A percentile compares a stretch with the other conserved stretches of the same genome.
phyloP scores from a whole-genome alignment of 2,113 vertebrate genomes.

The Prietella phreatophila region DNA sequence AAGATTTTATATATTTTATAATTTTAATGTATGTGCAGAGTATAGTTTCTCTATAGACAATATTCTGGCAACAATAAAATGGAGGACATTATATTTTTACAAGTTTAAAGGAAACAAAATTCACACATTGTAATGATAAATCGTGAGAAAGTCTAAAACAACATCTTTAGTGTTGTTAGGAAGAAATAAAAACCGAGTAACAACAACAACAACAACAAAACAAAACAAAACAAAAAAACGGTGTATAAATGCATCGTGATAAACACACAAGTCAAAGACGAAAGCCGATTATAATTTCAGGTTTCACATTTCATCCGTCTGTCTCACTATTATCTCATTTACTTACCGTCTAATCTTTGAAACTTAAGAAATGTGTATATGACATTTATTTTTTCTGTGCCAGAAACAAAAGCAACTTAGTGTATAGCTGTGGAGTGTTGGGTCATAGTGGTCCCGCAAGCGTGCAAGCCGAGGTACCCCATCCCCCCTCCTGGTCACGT shows the following conservation, averaged over 20 bases:
- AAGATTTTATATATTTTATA: conserved; percentile 21
- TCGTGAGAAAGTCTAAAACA: not conserved
- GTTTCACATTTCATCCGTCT: not conserved
- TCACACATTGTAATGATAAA: not conserved
- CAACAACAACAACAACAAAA: too few relatives aligned
- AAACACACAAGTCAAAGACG: conserved; percentile 1
- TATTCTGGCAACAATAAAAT: conserved; percentile 11
- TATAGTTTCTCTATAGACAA: not conserved
- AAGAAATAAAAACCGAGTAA: not conserved
- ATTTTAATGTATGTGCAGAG: conserved; percentile 23
- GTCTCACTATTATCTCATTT: not conserved
- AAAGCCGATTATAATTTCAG: conserved; percentile 7
- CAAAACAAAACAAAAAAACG: too few relatives aligned
- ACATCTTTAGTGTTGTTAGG: not conserved
- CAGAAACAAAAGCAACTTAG: conserved; percentile 42
- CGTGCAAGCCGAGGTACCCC: conserved; percentile 76
- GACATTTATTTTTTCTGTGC: not conserved
- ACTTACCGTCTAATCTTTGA: conserved; percentile 30
- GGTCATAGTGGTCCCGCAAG: conserved; percentile 86
- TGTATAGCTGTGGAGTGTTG: conserved; percentile 76
- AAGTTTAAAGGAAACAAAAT: not conserved
- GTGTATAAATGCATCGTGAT: not conserved
- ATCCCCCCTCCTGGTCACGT: conserved; percentile 84
- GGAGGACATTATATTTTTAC: not conserved
- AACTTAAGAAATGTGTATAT: not conserved